phyloP scores from a whole-genome alignment of 37 sponge, comb jelly and placozoan species.

The Mnemiopsis leidyi region DNA sequence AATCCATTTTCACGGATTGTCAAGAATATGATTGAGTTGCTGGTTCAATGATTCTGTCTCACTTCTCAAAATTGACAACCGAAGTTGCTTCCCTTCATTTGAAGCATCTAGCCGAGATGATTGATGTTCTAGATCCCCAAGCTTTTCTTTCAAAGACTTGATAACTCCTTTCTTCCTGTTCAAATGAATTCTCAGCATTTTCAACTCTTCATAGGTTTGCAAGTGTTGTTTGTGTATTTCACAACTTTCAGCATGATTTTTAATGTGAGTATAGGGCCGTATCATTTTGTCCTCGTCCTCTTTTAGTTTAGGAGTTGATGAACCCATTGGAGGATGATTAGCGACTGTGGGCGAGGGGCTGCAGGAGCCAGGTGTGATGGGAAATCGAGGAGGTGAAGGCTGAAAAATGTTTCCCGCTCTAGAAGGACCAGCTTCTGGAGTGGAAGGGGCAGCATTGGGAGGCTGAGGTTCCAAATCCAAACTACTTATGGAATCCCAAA shows the following conservation, averaged over 20 bases:
- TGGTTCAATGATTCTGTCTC: constrained; percentile 3
- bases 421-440: constrained; percentile 39
- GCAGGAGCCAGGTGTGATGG: constrained; percentile 17
- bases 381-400: constrained; percentile 35
- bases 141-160: background rate
- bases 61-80: constrained; percentile 12
- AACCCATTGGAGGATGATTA: background rate
- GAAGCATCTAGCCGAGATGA: background rate
- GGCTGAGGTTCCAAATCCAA: background rate
- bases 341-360: constrained; percentile 48
- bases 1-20: background rate
- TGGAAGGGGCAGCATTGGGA: background rate
- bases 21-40: constrained; percentile 8
- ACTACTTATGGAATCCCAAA: background rate
- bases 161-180: background rate
- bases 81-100: constrained; percentile 7
- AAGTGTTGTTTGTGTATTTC: background rate
- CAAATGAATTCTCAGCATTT: background rate
- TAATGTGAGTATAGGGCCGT: background rate
- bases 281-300: background rate
- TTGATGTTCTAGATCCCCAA: background rate
- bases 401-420: background rate
- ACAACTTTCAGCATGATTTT: background rate
- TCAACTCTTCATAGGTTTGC: background rate
- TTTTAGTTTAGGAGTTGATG: background rate